Conservation (phyloP, 2,113 vertebrate genomes). For the Ginglymostoma cirratum region DNA sequence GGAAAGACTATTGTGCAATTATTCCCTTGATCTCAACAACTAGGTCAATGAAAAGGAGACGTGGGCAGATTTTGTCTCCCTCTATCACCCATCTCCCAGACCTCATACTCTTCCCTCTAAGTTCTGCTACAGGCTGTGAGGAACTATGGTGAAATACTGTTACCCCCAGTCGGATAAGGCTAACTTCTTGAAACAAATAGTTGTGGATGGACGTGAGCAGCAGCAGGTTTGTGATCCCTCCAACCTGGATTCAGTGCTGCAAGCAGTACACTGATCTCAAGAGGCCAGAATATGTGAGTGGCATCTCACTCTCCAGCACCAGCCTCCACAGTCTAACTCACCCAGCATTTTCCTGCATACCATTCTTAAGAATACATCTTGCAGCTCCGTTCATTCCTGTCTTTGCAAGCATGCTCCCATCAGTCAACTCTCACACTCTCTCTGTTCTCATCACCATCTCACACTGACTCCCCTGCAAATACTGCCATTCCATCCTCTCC, state of each 20-base stretch:
- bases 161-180: neutral
- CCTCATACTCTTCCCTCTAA: neutral
- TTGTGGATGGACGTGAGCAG: neutral
- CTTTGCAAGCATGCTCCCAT: neutral
- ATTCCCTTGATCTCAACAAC: neutral
- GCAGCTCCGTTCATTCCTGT: neutral
- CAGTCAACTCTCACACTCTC: too few relatives aligned
- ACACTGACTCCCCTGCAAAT: neutral
- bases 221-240: neutral
- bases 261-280: neutral
- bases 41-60: neutral
- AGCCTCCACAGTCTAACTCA: neutral
- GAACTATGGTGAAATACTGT: neutral
- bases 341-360: neutral
- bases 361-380: neutral
- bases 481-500: too few relatives aligned
- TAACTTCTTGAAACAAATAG: neutral
- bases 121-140: neutral
- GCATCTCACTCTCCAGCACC: neutral
- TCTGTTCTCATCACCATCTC: neutral
- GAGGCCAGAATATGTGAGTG: neutral
- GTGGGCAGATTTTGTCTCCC: neutral
- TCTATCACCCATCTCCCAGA: neutral
- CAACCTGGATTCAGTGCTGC: neutral
- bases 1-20: neutral